These are phyloP conservation scores for Toxonevra muliebris DNA, from an alignment of 2,888 invertebrate species.

Conservation along the genomic window DNA sequence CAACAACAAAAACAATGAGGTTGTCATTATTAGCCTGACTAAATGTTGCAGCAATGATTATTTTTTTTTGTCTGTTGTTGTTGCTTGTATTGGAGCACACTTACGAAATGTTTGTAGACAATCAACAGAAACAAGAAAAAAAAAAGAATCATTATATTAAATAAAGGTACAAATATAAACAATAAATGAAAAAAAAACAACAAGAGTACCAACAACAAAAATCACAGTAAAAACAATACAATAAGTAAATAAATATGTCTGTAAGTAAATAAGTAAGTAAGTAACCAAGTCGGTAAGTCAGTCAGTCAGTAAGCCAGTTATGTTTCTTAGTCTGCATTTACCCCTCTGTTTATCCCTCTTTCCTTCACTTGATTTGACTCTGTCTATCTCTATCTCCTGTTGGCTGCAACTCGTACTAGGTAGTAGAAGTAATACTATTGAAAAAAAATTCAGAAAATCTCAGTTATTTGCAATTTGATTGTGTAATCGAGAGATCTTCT, in stretches of 20 bases:
- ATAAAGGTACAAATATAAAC: neutral
- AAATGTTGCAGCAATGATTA: slow-evolving; percentile 8
- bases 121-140: neutral
- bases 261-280: no score
- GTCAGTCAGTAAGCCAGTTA: no score
- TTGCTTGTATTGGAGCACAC: slow-evolving; percentile 4
- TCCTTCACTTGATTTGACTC: no score
- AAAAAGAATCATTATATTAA: neutral
- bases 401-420: no score
- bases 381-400: no score
- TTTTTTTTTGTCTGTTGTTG: neutral
- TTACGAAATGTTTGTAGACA: slow-evolving; percentile 4
- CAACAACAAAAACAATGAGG: slow-evolving; percentile 5
- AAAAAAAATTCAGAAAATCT: no score
- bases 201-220: slow-evolving; percentile 9
- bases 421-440: no score
- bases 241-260: neutral
- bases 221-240: slow-evolving; percentile 18
- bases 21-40: slow-evolving; percentile 15
- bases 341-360: no score
- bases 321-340: no score
- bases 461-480: no score
- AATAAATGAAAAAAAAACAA: neutral
- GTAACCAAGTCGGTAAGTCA: no score
- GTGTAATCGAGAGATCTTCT: no score